phyloP scores from a whole-genome alignment of 2,888 invertebrate species.

The Gryllus longicercus region DNA sequence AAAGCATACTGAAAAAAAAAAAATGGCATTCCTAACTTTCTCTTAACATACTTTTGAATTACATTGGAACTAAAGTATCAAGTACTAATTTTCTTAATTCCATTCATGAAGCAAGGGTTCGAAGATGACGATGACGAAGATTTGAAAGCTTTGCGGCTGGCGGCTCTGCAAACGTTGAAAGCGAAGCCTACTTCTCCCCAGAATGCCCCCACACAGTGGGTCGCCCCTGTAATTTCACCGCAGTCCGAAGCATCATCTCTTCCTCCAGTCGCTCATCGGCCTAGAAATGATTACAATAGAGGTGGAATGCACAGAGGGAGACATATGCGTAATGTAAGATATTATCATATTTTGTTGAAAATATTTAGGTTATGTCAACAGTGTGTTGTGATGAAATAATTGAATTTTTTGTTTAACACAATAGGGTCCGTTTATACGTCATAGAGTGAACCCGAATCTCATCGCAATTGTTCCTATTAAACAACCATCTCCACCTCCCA shows the following conservation, averaged over 20 bases:
- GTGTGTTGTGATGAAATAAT: background rate
- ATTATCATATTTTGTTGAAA: background rate
- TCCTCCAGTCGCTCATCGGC: background rate
- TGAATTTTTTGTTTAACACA: conserved; percentile 17
- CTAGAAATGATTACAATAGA: background rate
- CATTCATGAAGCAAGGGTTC: conserved; percentile 27
- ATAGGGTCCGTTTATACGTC: conserved; percentile 43
- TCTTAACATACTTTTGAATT: background rate
- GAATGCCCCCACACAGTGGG: background rate
- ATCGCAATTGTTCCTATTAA: conserved; percentile 50
- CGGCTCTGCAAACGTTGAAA: conserved; percentile 50
- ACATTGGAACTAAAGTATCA: background rate
- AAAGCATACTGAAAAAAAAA: background rate
- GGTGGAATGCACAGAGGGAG: background rate
- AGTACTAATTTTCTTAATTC: background rate
- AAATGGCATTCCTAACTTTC: background rate
- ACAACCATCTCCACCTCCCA: conserved; percentile 3
- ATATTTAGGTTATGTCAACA: too few species aligned
- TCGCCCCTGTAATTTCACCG: background rate
- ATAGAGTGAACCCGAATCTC: conserved; percentile 49
- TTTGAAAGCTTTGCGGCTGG: conserved; percentile 51
- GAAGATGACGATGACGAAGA: conserved; percentile 54
- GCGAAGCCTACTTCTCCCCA: conserved; percentile 37
- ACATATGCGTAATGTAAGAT: conserved; percentile 26
- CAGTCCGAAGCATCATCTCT: background rate